Evolutionary conservation across 2,888 invertebrate genomes (phyloP).

Genomic region (Dione juno): DNA sequence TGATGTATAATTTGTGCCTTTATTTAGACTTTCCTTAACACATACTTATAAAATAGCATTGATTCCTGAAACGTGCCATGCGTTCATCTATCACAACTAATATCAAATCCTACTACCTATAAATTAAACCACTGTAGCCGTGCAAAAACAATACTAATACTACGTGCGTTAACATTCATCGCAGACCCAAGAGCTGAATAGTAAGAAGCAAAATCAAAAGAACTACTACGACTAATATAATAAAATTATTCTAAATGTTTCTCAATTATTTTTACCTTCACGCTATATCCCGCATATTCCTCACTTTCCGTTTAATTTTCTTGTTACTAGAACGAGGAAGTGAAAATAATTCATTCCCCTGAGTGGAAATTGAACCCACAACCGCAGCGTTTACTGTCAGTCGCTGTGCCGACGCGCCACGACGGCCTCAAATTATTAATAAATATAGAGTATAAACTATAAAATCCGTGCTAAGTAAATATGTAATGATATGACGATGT

Average conservation of each 20-base stretch:
- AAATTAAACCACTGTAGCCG: background rate
- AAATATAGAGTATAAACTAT: background rate
- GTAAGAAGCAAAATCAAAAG: background rate
- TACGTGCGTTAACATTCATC: constrained; percentile 7
- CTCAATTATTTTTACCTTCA: too few species aligned
- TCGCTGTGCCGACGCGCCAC: too few species aligned
- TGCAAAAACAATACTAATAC: background rate
- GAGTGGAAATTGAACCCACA: too few species aligned
- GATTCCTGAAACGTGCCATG: constrained; percentile 10
- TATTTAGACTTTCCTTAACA: background rate
- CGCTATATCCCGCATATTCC: too few species aligned
- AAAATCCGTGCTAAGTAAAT: constrained; percentile 44
- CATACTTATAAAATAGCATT: background rate
- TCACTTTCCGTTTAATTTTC: too few species aligned
- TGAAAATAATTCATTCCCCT: too few species aligned
- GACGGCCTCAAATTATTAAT: too few species aligned
- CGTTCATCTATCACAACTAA: background rate
- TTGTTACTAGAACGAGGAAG: too few species aligned
- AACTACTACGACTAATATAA: background rate
- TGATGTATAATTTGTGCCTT: background rate
- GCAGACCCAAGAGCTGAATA: too few species aligned
- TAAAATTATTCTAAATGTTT: background rate
- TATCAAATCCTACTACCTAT: background rate
- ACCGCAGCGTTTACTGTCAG: too few species aligned
- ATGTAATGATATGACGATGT: constrained; percentile 47